Conservation (phyloP, 2,888 invertebrate species). For the Baronia brevicornis region DNA sequence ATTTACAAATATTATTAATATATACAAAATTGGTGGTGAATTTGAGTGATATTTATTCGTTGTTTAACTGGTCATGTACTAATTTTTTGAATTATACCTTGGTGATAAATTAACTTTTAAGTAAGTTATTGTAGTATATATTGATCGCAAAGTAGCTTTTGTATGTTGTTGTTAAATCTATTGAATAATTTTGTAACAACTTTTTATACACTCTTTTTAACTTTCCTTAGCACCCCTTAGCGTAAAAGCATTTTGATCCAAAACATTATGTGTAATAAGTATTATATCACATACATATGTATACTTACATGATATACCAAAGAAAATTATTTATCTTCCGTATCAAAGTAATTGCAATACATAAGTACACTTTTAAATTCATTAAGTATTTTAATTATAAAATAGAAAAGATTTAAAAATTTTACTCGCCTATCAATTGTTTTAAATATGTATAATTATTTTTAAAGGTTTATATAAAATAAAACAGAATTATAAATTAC, state of each 20-base stretch:
- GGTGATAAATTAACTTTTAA: conserved; percentile 59
- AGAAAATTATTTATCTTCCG: too few species aligned
- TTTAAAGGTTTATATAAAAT: conserved; percentile 6
- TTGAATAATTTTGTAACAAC: conserved; percentile 69
- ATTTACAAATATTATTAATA: too few species aligned
- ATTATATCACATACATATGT: too few species aligned
- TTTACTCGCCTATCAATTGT: too few species aligned
- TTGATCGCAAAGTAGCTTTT: conserved; percentile 65
- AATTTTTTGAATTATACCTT: conserved; percentile 50
- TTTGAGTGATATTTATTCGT: conserved; percentile 36
- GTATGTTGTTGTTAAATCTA: conserved; percentile 68
- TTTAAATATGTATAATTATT: conserved; percentile 4
- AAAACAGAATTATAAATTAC: conserved; percentile 3
- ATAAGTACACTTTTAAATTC: too few species aligned
- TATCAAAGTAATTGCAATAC: too few species aligned
- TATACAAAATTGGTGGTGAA: too few species aligned
- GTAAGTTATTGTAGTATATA: conserved; percentile 54
- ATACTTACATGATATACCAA: too few species aligned
- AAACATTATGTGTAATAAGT: conserved; percentile 17
- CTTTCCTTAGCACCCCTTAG: conserved; percentile 73
- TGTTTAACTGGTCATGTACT: conserved; percentile 47
- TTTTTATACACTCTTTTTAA: conserved; percentile 74
- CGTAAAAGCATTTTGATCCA: conserved; percentile 17
- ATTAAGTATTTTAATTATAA: too few species aligned
- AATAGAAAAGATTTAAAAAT: too few species aligned